Percentiles rank a stretch among this genome's conserved stretches.
phyloP scores from a whole-genome alignment of 2,797 vertebrate genomes.

The Lacerta viridis region DNA sequence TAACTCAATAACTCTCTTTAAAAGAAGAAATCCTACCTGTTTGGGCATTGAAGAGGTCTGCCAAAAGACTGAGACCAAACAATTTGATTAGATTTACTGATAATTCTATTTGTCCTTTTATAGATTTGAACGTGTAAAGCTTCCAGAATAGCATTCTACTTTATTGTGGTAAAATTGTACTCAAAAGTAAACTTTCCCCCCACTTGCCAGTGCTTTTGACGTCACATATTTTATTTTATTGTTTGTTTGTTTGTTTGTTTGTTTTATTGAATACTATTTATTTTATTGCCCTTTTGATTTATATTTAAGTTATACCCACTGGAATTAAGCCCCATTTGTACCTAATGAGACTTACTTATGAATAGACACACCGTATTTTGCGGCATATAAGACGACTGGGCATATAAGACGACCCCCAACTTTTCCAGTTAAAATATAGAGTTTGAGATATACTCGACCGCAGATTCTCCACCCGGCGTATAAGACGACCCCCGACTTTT shows the following conservation, averaged over 20 bases:
- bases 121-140: constrained; percentile 45
- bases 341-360: no score
- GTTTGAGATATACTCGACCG: no score
- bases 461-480: no score
- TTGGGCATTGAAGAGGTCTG: constrained; percentile 42
- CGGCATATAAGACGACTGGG: no score
- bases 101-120: constrained; percentile 14
- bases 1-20: constrained; percentile 63
- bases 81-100: constrained; percentile 15
- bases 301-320: background rate
- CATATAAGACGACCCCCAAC: no score
- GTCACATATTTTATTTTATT: background rate
- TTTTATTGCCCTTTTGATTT: background rate
- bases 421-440: no score
- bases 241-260: no score
- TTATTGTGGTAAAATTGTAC: background rate
- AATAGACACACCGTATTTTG: no score
- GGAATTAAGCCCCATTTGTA: no score
- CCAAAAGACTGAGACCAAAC: constrained; percentile 44
- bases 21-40: constrained; percentile 29
- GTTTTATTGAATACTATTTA: background rate
- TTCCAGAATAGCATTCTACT: constrained; percentile 32
- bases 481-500: no score
- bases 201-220: background rate
- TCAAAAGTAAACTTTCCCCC: background rate